Evolutionary conservation across 2,797 vertebrate genomes (phyloP), one percentile per base, ranked within the genome.

Genomic region (Smutsia temminckii): DNA sequence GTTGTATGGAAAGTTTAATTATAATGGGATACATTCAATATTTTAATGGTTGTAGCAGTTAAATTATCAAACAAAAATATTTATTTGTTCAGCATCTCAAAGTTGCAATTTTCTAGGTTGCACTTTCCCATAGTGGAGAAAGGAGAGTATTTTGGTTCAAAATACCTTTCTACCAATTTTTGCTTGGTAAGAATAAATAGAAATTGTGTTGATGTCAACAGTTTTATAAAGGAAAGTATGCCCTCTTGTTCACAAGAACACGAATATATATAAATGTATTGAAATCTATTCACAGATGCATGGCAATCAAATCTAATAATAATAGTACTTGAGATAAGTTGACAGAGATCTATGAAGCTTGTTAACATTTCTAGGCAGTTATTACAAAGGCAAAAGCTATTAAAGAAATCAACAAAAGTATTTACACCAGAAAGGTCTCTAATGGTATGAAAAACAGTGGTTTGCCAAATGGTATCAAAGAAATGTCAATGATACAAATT

Each of bases 11-110:
- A 86, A 74, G 8, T 78, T 89, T 83, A 89, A 69, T 78, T 74
- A 17, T 59, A 92, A n/a, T 21, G 32, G 34, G 49, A 71, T 5
- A 17, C 9, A 17, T 91, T 85, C 2, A n/a, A 1, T 83, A 83
- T 94, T 85, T 81, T 96, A 94, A 68, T 59, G 40, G 13, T 55
- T 80, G 29, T 14, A 72, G 32, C 23, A 91, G 84, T 53, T 85
- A 77, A 75, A 68, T 51, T 34, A 49, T 46, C 59, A 88, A 80
- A 77, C 20, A 27, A 49, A 71, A 95, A 46, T 25, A 81, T 80
- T 74, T 61, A 29, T 51, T 85, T 81, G 37, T 78, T 81, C 13
- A 78, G 7, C 21, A 37, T 42, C n/a, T 61, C 34, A 40, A 89
- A 74, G 29, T 74, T 64, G 20, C 5, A 53, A 8, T 77, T 75